Evolutionary conservation across 2,113 vertebrate genomes (phyloP).

Genomic region (Alethe diademata): DNA sequence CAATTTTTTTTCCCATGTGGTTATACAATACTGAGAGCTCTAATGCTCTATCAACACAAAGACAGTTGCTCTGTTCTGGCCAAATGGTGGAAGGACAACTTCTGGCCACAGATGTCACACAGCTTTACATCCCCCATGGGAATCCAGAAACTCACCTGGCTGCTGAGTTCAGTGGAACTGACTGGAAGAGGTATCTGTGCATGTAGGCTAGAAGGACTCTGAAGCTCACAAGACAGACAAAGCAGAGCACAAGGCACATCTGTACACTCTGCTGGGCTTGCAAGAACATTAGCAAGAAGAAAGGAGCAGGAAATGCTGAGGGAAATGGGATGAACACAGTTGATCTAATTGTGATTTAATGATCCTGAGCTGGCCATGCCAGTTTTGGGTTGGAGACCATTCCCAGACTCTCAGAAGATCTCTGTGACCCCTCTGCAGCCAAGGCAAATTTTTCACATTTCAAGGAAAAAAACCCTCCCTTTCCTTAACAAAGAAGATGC

Average conservation of each 20-base stretch:
- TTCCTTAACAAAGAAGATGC: background rate
- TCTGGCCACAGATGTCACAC: background rate
- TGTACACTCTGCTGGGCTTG: background rate
- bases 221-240: background rate
- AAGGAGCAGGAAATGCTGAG: background rate
- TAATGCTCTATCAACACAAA: background rate
- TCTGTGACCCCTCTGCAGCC: background rate
- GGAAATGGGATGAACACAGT: background rate
- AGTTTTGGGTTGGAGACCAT: background rate
- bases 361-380: background rate
- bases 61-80: background rate
- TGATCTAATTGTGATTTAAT: background rate
- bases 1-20: background rate
- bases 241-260: rapidly evolving
- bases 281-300: background rate
- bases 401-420: background rate
- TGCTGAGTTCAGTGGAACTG: background rate
- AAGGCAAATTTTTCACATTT: background rate
- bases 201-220: background rate
- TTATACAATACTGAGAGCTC: background rate
- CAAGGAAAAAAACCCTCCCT: background rate
- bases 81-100: background rate
- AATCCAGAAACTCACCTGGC: background rate
- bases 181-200: background rate
- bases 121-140: background rate